Evolutionary conservation across 2,888 invertebrate genomes (phyloP), one percentile per base, ranked within the genome.

Genomic region (Cacoxenus indagator): DNA sequence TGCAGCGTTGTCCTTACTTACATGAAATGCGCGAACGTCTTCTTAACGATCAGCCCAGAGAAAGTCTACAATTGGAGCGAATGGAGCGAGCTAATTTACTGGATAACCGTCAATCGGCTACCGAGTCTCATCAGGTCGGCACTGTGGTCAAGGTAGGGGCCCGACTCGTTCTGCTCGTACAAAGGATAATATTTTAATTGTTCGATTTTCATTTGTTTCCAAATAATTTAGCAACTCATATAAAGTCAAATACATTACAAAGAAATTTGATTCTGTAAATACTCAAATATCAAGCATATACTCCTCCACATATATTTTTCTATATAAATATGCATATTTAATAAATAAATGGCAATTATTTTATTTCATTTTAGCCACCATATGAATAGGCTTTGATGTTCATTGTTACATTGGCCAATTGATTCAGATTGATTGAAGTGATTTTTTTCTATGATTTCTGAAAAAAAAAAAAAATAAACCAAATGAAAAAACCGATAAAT

Each of bases 1-100:
- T 88, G 88, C 88, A 88, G 87, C 88, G 95, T 90, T 95, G 95
- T 91, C 95, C 95, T 85, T 95, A 95, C 91, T 93, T 95, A 89
- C 94, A 95, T 91, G 95, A 95, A 92, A 95, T 95, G 95, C 95
- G 95, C 91, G 95, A 95, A 92, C 93, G 95, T 86, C 91, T 95
- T 89, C 91, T 95, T 82, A 93, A 93, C 85, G 92, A 93, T 85
- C 90, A 91, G 70, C 84, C 84, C 69, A 91, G 92, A 76, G 92
- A 93, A 87, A 91, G 91, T 86, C 88, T 91, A 85, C 91, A 91
- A 77, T 90, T 91, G 89, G 92, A 91, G 83, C 90, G 90, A 81
- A 89, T 91, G 84, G 90, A 90, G 85, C 88, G 90, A 69, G 90
- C 90, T 81, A 87, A 87, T 79, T 78, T 87, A 76, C 87, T 89